Base-by-base conservation (phyloP, 2,797 vertebrate species). In the Diplodus sargus region DNA sequence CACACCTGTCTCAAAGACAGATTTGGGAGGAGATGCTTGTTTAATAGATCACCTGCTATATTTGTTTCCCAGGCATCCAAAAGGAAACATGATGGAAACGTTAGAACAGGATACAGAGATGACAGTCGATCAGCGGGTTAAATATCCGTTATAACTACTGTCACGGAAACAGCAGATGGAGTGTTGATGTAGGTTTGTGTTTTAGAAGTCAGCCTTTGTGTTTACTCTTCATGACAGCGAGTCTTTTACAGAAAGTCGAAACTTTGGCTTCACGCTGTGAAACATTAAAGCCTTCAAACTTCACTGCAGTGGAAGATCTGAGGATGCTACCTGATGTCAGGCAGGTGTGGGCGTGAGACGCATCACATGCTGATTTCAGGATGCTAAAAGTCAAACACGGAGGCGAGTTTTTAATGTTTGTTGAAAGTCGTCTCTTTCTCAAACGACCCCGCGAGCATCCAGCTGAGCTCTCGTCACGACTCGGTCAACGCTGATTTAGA, bases 271-370 rank as follows among this genome's bases (percentile, higher is more conserved):
- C 54, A 28, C 34, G 4, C 58, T 53, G 63, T 4, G 42, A 74
- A 34, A 34, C 65, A 60, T n/a, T 25, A 70, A 82, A 39, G 7
- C 13, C n/a, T 74, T 25, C 10, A 45, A 58, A 47, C 62, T 28
- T 42, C 22, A 25, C 0, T 0, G 0, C 2, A 20, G 18, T 5
- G 1, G 17, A 22, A 16, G 65, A 69, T 59, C 45, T 28, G 2
- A 54, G 47, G 18, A 49, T 42, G 28, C 49, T 14, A 25, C 39
- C 53, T 66, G 61, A 76, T 61, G 43, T 76, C 67, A 53, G 58
- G n/a, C 51, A 28, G 43, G 23, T 30, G 18, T 48, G 48, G 39
- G 70, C 49, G 8, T 61, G 61, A 8, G 53, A 6, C 12, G 48
- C 22, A 43, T 64, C 53, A 17, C 54, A 23, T 23, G 25, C 17